Conservation (phyloP, 2,888 invertebrate genomes). For the Cephus pulcher region DNA sequence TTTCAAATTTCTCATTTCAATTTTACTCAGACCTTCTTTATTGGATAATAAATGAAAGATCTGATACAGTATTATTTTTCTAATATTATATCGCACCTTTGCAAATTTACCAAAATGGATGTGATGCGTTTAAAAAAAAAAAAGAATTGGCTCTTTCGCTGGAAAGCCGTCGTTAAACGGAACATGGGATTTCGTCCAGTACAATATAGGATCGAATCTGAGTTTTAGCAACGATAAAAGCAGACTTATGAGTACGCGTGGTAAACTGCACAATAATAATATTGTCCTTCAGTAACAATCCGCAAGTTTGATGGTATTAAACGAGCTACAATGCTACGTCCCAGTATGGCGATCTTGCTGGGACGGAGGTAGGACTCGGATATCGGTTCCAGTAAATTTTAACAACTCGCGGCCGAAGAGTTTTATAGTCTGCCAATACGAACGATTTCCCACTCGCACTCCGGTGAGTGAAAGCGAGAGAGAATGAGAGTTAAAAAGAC, state of each 20-base stretch:
- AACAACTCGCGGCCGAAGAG: constrained; percentile 33
- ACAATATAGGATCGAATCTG: constrained; percentile 18
- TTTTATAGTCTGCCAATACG: constrained; percentile 53
- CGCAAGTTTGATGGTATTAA: neutral
- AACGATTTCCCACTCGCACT: constrained; percentile 15
- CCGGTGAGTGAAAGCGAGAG: neutral
- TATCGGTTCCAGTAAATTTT: constrained; percentile 51
- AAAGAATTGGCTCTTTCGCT: neutral
- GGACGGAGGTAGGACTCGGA: constrained; percentile 26
- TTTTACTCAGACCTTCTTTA: neutral
- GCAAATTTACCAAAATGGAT: neutral
- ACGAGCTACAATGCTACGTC: neutral
- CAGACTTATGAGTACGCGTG: constrained; percentile 27
- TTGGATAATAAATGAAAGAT: neutral
- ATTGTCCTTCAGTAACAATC: neutral
- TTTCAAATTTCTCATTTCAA: neutral
- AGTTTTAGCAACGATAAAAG: constrained; percentile 40
- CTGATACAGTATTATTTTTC: neutral
- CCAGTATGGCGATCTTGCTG: constrained; percentile 5
- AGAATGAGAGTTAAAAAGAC: neutral
- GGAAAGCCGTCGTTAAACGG: neutral
- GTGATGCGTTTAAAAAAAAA: too few relatives aligned
- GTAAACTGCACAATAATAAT: constrained; percentile 9
- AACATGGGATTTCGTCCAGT: neutral
- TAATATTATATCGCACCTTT: neutral